These are phyloP conservation scores for Siniperca knerii DNA, from an alignment of 2,113 vertebrate species.

Conservation along the genomic window DNA sequence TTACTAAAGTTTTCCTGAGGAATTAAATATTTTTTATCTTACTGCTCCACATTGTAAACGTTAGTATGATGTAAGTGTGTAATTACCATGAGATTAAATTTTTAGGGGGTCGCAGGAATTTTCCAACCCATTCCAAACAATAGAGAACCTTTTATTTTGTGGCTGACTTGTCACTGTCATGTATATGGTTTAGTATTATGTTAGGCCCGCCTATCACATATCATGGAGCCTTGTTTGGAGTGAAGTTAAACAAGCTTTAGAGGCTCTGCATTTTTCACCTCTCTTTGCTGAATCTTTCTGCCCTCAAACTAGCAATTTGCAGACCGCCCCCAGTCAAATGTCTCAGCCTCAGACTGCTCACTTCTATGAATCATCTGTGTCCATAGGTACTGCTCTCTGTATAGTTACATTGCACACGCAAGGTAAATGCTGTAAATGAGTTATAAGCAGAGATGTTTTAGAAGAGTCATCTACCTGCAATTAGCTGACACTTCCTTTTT, in stretches of 20 bases:
- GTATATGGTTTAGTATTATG: constrained; percentile 25
- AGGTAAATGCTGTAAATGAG: background rate
- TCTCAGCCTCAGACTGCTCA: constrained; percentile 30
- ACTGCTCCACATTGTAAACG: constrained; percentile 30
- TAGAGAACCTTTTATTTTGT: constrained; percentile 50
- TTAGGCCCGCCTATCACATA: constrained; percentile 26
- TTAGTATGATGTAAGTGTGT: constrained; percentile 10
- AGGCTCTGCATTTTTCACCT: constrained; percentile 54
- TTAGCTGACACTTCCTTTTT: background rate
- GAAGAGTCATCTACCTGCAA: background rate
- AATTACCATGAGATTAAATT: constrained; percentile 33
- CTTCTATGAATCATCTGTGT: constrained; percentile 30
- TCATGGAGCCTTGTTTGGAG: constrained; percentile 48
- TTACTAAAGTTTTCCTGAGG: constrained; percentile 4
- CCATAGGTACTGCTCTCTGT: background rate
- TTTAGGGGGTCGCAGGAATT: constrained; percentile 32
- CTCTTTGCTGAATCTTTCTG: constrained; percentile 44
- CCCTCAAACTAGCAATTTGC: constrained; percentile 62
- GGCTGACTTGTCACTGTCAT: constrained; percentile 20
- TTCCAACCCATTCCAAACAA: constrained; percentile 25
- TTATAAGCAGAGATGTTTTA: constrained; percentile 6
- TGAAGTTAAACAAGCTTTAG: constrained; percentile 48
- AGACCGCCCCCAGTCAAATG: constrained; percentile 45
- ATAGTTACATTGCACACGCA: background rate
- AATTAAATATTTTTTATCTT: constrained; percentile 22